A percentile compares a stretch with the other conserved stretches of the same genome.
These are phyloP conservation scores for Pollenia griseotomentosa DNA, from an alignment of 2,888 invertebrate species.

Conservation along the genomic window DNA sequence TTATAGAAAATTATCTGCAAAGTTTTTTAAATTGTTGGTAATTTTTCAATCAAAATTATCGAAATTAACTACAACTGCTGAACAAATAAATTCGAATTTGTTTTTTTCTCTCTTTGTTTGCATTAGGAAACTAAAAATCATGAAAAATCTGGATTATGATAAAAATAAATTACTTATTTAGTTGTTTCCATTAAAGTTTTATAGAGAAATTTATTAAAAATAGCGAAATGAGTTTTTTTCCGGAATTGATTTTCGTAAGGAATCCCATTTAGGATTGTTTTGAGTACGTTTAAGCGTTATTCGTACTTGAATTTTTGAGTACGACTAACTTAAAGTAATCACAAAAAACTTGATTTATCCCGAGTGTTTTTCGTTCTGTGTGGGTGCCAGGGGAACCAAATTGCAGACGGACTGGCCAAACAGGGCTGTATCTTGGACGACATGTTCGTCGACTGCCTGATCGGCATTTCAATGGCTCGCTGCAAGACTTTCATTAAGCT, in stretches of 20 bases:
- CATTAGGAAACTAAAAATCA: background rate
- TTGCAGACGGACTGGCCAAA: too few relatives aligned
- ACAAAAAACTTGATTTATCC: too few relatives aligned
- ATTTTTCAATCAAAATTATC: conserved; percentile 70
- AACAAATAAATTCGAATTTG: conserved; percentile 38
- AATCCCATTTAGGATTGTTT: too few relatives aligned
- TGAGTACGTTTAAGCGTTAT: too few relatives aligned
- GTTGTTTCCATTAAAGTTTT: background rate
- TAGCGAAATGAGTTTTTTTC: background rate
- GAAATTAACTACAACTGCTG: conserved; percentile 52
- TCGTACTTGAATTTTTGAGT: too few relatives aligned
- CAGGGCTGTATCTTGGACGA: too few relatives aligned
- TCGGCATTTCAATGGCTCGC: too few relatives aligned
- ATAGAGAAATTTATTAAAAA: conserved; percentile 1
- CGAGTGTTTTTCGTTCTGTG: too few relatives aligned
- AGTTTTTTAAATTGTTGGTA: conserved; percentile 63
- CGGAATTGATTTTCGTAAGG: background rate
- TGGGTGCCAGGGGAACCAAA: too few relatives aligned
- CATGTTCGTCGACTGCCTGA: too few relatives aligned
- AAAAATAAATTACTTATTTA: conserved; percentile 44
- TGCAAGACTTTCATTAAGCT: too few relatives aligned
- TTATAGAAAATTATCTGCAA: conserved; percentile 61
- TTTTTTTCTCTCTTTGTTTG: background rate
- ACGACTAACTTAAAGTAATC: too few relatives aligned
- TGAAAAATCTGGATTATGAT: conserved; percentile 38